These are phyloP conservation scores for Shinisaurus crocodilurus DNA, from an alignment of 2,113 vertebrate species.

Conservation along the genomic window DNA sequence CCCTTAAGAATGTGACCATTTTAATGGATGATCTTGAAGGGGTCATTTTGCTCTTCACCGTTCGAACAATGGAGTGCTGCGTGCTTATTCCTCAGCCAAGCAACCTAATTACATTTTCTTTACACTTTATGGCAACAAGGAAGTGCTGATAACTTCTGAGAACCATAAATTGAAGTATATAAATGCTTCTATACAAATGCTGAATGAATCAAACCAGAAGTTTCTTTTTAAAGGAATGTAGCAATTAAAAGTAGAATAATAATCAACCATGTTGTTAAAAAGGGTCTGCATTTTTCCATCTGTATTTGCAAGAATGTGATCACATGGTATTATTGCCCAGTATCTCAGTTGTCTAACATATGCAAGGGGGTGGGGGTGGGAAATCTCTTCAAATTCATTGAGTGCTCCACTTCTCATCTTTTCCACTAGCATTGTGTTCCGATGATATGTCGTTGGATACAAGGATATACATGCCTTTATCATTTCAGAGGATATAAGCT, in stretches of 20 bases:
- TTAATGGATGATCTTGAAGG: not conserved
- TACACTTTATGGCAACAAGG: not conserved
- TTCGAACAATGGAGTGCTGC: not conserved
- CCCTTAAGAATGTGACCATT: not conserved
- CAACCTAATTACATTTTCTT: not conserved
- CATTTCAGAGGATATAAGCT: not conserved
- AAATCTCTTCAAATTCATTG: rapidly evolving
- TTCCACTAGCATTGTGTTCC: not conserved
- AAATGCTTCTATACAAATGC: not conserved
- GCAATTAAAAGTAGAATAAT: not conserved
- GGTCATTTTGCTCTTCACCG: not conserved
- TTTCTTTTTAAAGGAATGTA: not conserved
- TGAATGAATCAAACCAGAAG: not conserved
- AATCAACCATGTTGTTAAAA: not conserved
- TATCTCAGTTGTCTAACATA: rapidly evolving
- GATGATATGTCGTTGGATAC: not conserved
- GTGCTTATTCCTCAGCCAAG: not conserved
- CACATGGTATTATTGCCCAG: not conserved
- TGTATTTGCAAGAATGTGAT: not conserved
- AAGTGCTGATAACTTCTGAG: not conserved
- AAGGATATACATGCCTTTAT: constrained; percentile 43
- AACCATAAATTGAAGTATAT: not conserved
- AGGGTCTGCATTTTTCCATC: rapidly evolving
- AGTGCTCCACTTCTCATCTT: not conserved
- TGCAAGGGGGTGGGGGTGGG: not conserved